Evolutionary conservation across 2,797 vertebrate species (phyloP), one percentile per base, ranked within the genome.

Genomic region (Cottoperca gobio): DNA sequence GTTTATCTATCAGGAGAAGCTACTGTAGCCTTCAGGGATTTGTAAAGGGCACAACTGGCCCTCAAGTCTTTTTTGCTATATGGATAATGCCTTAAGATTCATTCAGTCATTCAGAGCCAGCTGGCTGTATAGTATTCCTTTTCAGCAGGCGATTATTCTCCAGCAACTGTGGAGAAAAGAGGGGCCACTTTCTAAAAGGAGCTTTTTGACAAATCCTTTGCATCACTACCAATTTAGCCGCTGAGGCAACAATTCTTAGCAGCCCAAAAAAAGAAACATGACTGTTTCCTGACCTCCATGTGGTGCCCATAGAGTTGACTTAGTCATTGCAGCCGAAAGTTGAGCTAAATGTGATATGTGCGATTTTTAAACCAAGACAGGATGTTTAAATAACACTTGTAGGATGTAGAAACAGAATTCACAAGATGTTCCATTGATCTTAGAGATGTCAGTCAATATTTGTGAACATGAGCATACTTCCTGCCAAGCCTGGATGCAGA

Each of bases 1-100:
- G 58, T 46, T 66, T 49, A 21, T 73, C 62, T 81, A 57, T 71
- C 52, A 48, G 49, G 39, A 78, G 73, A 62, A 57, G 78, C 74
- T 52, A 43, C 43, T 42, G 26, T 2, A 52, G 40, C 59, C 58
- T 74, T 42, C n/a, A 17, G 48, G 71, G 70, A 72, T 62, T 43
- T 48, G 60, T 46, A 19, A 40, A 73, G 35, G 71, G 14, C 76
- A 19, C 28, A 50, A 59, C 37, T 0, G 48, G 2, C 6, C 33
- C 61, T 43, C 3, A 2, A 17, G 62, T 48, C 6, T 42, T 53
- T 52, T n/a, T 26, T 5, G 16, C 43, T 5, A 45, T 37, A 43
- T 53, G 40, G 49, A 76, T 58, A 58, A 61, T 5, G 3, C 10
- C 59, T 46, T 4, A 35, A 26, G 39, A 42, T 55, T 61, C 31